These are phyloP conservation scores for Rhagologus leucostigma DNA, from an alignment of 2,113 vertebrate genomes.

Conservation along the genomic window DNA sequence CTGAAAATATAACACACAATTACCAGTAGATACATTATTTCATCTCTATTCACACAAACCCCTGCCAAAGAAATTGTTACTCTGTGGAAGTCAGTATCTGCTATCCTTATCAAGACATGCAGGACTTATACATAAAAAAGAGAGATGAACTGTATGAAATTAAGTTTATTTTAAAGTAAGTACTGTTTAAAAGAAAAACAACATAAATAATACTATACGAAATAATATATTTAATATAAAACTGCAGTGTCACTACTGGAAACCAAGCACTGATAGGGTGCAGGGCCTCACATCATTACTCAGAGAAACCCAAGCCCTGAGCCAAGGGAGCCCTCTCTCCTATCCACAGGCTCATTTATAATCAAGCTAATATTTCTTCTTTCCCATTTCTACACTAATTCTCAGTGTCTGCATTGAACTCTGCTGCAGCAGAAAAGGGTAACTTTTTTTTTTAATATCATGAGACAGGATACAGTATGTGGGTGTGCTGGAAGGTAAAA, in stretches of 20 bases:
- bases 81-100: not conserved
- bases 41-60: not conserved
- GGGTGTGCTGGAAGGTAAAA: not conserved
- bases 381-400: not conserved
- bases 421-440: not conserved
- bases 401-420: not conserved
- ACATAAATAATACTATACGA: not conserved
- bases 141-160: not conserved
- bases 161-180: not conserved
- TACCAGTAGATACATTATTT: not conserved
- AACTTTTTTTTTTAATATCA: not conserved
- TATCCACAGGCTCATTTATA: not conserved
- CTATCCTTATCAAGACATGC: not conserved
- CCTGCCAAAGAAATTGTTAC: not conserved
- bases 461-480: not conserved
- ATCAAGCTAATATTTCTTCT: not conserved
- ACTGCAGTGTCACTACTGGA: not conserved
- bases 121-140: not conserved
- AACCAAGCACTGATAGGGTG: not conserved
- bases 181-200: accelerated
- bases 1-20: not conserved
- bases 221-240: not conserved
- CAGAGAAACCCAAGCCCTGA: not conserved
- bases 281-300: not conserved
- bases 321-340: not conserved